Evolutionary conservation across 2,797 vertebrate genomes (phyloP).

Genomic region (Enteromius afrohamiltoni): DNA sequence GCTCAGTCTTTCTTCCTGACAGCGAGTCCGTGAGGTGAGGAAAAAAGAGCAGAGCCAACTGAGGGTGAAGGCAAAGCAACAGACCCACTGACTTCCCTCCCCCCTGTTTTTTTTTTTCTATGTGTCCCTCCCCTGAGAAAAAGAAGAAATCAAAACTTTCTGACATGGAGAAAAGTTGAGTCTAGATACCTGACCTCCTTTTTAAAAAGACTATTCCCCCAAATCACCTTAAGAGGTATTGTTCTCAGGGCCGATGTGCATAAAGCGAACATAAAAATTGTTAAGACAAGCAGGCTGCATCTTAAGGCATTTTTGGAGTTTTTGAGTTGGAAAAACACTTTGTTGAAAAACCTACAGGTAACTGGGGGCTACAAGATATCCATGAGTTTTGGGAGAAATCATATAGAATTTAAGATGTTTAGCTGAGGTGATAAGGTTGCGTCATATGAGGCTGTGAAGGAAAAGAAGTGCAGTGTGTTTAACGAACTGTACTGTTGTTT

Average conservation of each 20-base stretch:
- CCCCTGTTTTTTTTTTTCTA: constrained; percentile 2
- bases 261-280: neutral
- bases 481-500: neutral
- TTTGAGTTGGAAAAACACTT: neutral
- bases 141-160: constrained; percentile 58
- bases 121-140: constrained; percentile 44
- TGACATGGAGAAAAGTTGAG: constrained; percentile 53
- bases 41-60: constrained; percentile 47
- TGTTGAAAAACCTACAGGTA: neutral
- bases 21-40: constrained; percentile 47
- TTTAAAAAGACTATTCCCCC: constrained; percentile 44
- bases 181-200: constrained; percentile 57
- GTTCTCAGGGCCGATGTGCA: constrained; percentile 4
- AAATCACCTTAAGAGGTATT: constrained; percentile 17
- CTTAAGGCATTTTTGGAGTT: neutral
- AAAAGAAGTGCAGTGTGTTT: neutral
- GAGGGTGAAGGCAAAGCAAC: constrained; percentile 40
- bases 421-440: neutral
- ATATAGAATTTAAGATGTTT: neutral
- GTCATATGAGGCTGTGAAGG: neutral
- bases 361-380: neutral
- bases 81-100: constrained; percentile 17
- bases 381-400: neutral
- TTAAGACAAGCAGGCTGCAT: neutral
- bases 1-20: constrained; percentile 40